Base-by-base conservation (phyloP, 2,797 vertebrate species). In the Podargus strigoides region DNA sequence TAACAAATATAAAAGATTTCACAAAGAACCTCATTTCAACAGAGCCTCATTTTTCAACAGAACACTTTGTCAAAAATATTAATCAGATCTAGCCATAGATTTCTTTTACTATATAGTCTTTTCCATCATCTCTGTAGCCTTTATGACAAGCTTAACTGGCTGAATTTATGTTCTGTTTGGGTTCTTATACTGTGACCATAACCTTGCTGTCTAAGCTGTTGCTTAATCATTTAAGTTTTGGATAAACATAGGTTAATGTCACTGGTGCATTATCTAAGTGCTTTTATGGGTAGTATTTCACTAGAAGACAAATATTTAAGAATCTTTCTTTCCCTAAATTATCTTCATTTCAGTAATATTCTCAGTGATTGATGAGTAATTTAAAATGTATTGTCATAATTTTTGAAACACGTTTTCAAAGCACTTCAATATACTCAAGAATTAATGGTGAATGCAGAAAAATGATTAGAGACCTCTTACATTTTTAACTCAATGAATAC, bases 31-130 rank as follows among this genome's bases (percentile, higher is more conserved):
- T 86, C 6, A 79, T 91, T 94, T 81, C 83, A 88, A 70, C 39
- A 63, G 89, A 93, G 70, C 16, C 75, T 92, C 84, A 80, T 94
- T 96, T 94, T 95, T 95, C 94, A 95, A 49, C 37, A 75, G 59
- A 90, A 91, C 60, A 64, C 5, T 8, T 62, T 90, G 92, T 94
- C 86, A 96, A 94, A 96, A 90, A 85, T 90, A 95, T 95, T 93
- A 93, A 93, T 95, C 93, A 95, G 90, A 39, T 24, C 41, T 49
- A 79, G 63, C 56, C 68, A 62, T 28, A 93, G 84, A 95, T 93
- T 94, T 92, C 32, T 95, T 95, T 85, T 87, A 58, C 58, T 66
- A 26, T 62, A 67, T 37, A 76, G 77, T 74, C 55, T 94, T 94
- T 92, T 92, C 78, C 81, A 92, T 95, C 92, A 90, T 68, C 50